A percentile compares a stretch with the other conserved stretches of the same genome.
Conservation (phyloP, 92 coral and sea anemone genomes). For the Meandrina meandrites region DNA sequence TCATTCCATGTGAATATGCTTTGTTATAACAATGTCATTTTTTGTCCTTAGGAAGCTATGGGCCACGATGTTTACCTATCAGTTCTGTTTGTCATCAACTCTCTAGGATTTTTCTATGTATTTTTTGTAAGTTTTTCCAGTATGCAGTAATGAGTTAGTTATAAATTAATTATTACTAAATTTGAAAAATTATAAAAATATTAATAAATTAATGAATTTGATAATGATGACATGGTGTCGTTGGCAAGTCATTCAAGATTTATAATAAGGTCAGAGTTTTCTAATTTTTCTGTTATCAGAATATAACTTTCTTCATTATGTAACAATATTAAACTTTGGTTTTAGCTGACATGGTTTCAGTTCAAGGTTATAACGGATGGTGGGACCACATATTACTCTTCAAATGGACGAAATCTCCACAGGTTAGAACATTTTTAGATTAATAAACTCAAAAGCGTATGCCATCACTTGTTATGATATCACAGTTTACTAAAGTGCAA, state of each 20-base stretch:
- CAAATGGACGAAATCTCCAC: conserved; percentile 69
- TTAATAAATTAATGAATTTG: too few species aligned
- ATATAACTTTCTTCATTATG: background rate
- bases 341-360: conserved; percentile 80
- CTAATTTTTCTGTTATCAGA: background rate
- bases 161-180: too few species aligned
- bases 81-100: conserved; percentile 70
- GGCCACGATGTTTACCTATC: conserved; percentile 80
- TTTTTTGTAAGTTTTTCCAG: conserved; percentile 51
- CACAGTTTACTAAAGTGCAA: too few species aligned
- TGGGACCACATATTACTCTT: conserved; percentile 85
- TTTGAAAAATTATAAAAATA: too few species aligned
- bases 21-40: background rate
- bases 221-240: too few species aligned
- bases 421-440: conserved; percentile 35
- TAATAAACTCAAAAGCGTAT: background rate
- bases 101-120: conserved; percentile 76
- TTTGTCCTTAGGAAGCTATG: conserved; percentile 69
- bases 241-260: too few species aligned
- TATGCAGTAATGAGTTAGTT: too few species aligned
- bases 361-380: conserved; percentile 90
- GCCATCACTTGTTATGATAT: background rate
- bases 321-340: background rate
- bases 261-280: too few species aligned
- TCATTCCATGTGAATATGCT: background rate